These are phyloP conservation scores for Riparia riparia DNA, from an alignment of 2,113 vertebrate species.

Conservation along the genomic window DNA sequence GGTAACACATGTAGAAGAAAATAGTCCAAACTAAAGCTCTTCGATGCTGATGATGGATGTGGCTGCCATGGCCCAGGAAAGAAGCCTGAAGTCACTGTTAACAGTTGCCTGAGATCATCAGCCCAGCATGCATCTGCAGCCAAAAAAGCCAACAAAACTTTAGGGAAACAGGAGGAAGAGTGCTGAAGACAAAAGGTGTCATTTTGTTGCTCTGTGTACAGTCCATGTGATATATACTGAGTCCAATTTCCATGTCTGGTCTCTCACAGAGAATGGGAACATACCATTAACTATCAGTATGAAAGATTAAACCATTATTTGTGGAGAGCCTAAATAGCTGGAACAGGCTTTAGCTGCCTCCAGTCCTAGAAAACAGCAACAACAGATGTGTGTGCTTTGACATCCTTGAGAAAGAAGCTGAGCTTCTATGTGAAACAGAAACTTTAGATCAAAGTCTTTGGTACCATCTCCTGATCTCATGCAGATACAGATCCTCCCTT, in stretches of 20 bases:
- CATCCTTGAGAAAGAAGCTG: neutral
- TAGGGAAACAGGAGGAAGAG: neutral
- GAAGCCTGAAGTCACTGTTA: neutral
- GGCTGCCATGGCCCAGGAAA: neutral
- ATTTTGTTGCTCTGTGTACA: neutral
- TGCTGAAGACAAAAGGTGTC: neutral
- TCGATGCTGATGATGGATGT: neutral
- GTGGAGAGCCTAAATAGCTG: neutral
- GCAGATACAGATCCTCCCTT: neutral
- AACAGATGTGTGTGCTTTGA: neutral
- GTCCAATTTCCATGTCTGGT: neutral
- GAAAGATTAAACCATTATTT: neutral
- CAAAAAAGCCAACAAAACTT: neutral
- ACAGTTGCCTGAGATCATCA: neutral
- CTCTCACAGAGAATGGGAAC: neutral
- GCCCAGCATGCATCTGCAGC: neutral
- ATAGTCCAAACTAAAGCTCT: neutral
- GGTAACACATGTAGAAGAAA: accelerated
- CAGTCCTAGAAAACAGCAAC: neutral
- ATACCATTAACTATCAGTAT: neutral
- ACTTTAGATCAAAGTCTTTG: neutral
- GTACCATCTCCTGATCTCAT: neutral
- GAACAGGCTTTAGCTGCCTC: neutral
- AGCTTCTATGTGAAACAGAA: neutral
- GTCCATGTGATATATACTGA: neutral